Evolutionary conservation across 1,140 invertebrate species (phyloP), one percentile per base, ranked within the genome.

Genomic region (Papilio helenus): DNA sequence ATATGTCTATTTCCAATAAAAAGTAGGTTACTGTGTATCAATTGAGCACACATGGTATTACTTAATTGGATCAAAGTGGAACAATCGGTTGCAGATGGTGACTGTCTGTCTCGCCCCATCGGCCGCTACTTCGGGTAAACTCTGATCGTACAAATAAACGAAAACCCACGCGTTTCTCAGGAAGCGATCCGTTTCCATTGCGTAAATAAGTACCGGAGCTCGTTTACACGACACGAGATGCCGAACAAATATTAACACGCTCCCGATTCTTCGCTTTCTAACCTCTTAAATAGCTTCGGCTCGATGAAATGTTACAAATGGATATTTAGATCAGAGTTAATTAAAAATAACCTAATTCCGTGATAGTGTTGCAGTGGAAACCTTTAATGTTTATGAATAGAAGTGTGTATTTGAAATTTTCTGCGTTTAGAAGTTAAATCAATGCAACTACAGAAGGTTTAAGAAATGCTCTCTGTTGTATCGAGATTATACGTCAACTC

Each of bases 1-100:
- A 20, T 55, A 55, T 55, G n/a, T 55, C n/a, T 55, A 20, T 20
- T 55, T 55, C 8, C 18, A 55, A 55, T 55, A 55, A 8, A n/a
- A 55, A 55, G 18, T 20, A 55, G 18, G 51, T 55, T n/a, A 55
- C 18, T 20, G 7, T 55, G 8, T 20, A 20, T 20, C n/a, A 20
- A 55, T n/a, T 55, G 18, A 55, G 7, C 7, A 55, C n/a, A 26
- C 23, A n/a, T 16, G 73, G 79, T 72, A 55, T 71, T 51, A 77
- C 49, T 81, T 42, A 72, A 58, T 79, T 72, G 72, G 74, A 58
- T 79, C 72, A 65, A 82, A 84, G 77, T 74, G 76, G 78, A 85
- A 82, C 81, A 85, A 81, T 83, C 65, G 58, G 23, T 77, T 72
- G 58, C 83, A 85, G 84, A 84, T 85, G 86, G 68, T 77, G 79